A percentile compares a stretch with the other conserved stretches of the same genome.
Conservation (phyloP, 2,113 vertebrate genomes). For the Anoplopoma fimbria region DNA sequence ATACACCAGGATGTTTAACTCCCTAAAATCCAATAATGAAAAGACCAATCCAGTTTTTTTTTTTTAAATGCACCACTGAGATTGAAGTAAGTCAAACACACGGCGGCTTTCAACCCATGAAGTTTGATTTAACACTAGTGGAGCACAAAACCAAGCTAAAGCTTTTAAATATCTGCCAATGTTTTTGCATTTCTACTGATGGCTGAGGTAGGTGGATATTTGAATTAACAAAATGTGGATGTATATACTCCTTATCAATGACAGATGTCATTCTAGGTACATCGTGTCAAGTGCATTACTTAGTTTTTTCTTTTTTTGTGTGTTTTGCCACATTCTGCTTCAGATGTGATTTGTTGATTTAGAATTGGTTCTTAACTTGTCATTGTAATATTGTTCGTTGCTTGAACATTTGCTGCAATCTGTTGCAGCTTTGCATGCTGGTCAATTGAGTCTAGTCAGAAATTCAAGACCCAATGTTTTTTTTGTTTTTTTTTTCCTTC, state of each 20-base stretch:
- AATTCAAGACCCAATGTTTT: background rate
- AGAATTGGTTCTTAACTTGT: background rate
- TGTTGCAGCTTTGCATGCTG: conserved; percentile 11
- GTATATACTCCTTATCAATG: no score
- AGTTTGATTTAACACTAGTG: conserved; percentile 4
- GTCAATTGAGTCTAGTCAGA: background rate
- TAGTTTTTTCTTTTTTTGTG: background rate
- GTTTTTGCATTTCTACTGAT: no score
- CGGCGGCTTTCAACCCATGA: conserved; percentile 4
- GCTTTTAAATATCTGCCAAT: no score
- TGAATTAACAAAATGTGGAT: no score
- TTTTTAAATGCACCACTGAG: conserved; percentile 48
- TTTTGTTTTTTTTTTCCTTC: no score
- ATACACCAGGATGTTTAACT: conserved; percentile 40
- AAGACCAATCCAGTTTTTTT: conserved; percentile 35
- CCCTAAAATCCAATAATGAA: conserved; percentile 64
- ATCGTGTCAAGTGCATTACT: background rate
- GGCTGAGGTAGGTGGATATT: no score
- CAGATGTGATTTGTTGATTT: background rate
- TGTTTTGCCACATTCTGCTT: background rate
- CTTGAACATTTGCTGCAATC: background rate
- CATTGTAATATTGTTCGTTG: accelerated
- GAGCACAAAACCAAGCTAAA: background rate
- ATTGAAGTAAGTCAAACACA: conserved; percentile 23
- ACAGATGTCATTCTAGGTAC: no score